Evolutionary conservation across 2,113 vertebrate species (phyloP).

Genomic region (Drymodes brunneopygia): DNA sequence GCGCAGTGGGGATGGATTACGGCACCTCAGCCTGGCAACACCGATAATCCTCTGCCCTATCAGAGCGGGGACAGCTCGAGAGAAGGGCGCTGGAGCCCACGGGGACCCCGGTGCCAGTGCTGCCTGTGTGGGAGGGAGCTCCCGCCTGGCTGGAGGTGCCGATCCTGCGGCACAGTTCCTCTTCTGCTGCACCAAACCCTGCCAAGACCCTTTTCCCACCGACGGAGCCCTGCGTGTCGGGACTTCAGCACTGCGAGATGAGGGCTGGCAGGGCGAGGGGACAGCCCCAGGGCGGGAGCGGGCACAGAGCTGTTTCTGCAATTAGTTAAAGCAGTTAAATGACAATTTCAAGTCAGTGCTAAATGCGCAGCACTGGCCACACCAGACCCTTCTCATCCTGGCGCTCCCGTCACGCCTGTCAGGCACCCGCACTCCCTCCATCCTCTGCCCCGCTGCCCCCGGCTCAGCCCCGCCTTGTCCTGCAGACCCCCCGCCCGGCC

Average conservation of each 20-base stretch:
- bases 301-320: neutral
- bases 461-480: neutral
- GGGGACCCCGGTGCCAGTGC: neutral
- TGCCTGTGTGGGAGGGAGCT: neutral
- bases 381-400: neutral
- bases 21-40: neutral
- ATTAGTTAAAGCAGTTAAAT: neutral
- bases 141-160: fast-evolving
- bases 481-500: neutral
- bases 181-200: neutral
- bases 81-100: fast-evolving
- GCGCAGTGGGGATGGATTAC: neutral
- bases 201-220: neutral
- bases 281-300: neutral
- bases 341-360: neutral
- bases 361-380: fast-evolving
- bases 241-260: neutral
- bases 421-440: fast-evolving
- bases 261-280: neutral
- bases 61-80: fast-evolving
- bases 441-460: too few relatives aligned
- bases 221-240: fast-evolving
- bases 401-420: fast-evolving
- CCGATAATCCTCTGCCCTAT: neutral
- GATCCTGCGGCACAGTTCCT: neutral